Evolutionary conservation across 2,113 vertebrate genomes (phyloP), one percentile per base, ranked within the genome.

Genomic region (Calyptomena viridis): DNA sequence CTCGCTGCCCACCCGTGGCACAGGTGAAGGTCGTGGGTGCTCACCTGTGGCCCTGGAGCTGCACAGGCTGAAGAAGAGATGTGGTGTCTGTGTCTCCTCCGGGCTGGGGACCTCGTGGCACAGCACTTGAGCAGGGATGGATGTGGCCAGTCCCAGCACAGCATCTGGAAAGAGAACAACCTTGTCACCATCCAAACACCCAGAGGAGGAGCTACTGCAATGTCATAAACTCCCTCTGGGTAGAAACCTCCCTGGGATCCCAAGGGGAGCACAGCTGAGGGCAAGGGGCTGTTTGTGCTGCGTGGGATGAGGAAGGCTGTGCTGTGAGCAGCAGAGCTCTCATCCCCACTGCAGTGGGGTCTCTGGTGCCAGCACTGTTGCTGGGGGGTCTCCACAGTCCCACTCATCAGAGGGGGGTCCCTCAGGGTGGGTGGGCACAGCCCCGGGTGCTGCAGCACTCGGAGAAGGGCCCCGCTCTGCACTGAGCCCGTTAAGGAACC

Each of bases 61-160:
- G 17, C 4, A 0, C 19, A 1, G 14, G 75, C 63, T 8, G 5
- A 3, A 33, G 1, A 14, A 17, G 24, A 60, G 55, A 23, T 16
- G 60, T 3, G 4, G 7, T 1, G 20, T 14, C 31, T 25, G 30
- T 59, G 1, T 6, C n/a, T 25, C 16, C 66, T 4, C 24, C 4
- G 0, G 59, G 18, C 10, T 11, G 46, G 19, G 40, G 8, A 8
- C 46, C 15, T 23, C 7, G 0, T 0, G 10, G 39, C 2, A 3
- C 0, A 2, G 42, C 30, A 0, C 47, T 4, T 1, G 25, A 14
- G 46, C 35, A 5, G 52, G 60, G 67, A 67, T 24, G 91, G n/a
- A 2, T 14, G 14, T 8, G 58, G 52, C 31, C 72, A 2, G 5
- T 14, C 62, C 59, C 2, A 0, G 15, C 50, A 1, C 30, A 1